A percentile compares a stretch with the other conserved stretches of the same genome.
phyloP scores from a whole-genome alignment of 1,140 invertebrate genomes.

The Archivesica marissinica region DNA sequence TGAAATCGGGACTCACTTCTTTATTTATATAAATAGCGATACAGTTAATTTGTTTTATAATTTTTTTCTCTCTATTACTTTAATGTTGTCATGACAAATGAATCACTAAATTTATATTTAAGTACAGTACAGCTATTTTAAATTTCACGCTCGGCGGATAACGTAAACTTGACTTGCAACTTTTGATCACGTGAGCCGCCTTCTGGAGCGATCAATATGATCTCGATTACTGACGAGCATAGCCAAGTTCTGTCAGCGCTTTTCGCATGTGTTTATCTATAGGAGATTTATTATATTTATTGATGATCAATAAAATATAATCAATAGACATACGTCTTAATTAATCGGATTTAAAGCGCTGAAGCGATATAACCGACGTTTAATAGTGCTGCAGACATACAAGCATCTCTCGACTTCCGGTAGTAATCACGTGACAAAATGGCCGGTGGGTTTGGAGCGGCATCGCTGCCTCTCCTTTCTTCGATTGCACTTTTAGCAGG shows the following conservation, averaged over 20 bases:
- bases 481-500: constrained; percentile 52
- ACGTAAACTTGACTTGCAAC: constrained; percentile 41
- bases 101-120: constrained; percentile 32
- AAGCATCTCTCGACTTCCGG: constrained; percentile 6
- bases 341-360: background rate
- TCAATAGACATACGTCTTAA: background rate
- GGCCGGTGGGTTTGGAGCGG: constrained; percentile 55
- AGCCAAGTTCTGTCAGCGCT: background rate
- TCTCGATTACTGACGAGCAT: background rate
- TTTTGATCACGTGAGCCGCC: constrained; percentile 32
- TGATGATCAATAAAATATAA: constrained; percentile 11
- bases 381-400: background rate
- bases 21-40: background rate
- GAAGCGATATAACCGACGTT: background rate
- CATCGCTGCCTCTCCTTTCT: constrained; percentile 49
- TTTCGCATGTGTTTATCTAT: constrained; percentile 11
- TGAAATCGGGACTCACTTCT: background rate
- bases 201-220: constrained; percentile 21
- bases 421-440: constrained; percentile 45
- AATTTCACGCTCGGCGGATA: constrained; percentile 18
- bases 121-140: background rate
- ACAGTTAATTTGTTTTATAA: background rate
- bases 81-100: background rate
- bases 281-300: background rate
- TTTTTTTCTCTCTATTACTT: background rate